These are phyloP conservation scores for Pyrochroa serraticornis DNA, from an alignment of 2,888 invertebrate genomes.

Conservation along the genomic window DNA sequence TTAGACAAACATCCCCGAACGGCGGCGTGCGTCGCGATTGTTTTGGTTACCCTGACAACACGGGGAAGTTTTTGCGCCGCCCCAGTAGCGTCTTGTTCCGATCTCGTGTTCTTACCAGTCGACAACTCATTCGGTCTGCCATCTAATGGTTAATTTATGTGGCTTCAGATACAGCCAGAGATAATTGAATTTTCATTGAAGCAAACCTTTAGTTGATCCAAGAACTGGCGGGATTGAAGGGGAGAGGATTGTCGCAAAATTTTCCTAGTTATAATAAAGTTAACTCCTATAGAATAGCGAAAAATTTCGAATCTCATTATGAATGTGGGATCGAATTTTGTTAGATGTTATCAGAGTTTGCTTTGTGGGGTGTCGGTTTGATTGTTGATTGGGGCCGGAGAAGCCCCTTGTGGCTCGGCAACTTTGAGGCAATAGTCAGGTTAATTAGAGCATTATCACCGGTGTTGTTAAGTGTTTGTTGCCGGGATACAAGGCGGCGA, in stretches of 20 bases:
- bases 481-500: neutral
- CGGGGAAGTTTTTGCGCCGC: slow-evolving; percentile 13
- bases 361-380: neutral
- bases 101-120: neutral
- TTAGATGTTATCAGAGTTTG: neutral
- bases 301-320: no score
- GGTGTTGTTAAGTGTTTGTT: neutral
- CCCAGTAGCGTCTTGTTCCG: neutral
- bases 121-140: slow-evolving; percentile 15
- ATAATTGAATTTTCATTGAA: slow-evolving; percentile 39
- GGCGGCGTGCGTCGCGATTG: slow-evolving; percentile 20
- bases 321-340: no score
- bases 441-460: slow-evolving; percentile 17
- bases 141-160: slow-evolving; percentile 31
- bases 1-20: slow-evolving; percentile 27
- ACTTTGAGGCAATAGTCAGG: slow-evolving; percentile 7
- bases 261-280: no score
- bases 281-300: slow-evolving; percentile 1
- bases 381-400: neutral
- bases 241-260: slow-evolving; percentile 23
- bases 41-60: slow-evolving; percentile 32
- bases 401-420: neutral
- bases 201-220: slow-evolving; percentile 28
- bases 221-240: slow-evolving; percentile 21
- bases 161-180: slow-evolving; percentile 36